phyloP scores from a whole-genome alignment of 1,140 invertebrate genomes.

The Procambarus clarkii region DNA sequence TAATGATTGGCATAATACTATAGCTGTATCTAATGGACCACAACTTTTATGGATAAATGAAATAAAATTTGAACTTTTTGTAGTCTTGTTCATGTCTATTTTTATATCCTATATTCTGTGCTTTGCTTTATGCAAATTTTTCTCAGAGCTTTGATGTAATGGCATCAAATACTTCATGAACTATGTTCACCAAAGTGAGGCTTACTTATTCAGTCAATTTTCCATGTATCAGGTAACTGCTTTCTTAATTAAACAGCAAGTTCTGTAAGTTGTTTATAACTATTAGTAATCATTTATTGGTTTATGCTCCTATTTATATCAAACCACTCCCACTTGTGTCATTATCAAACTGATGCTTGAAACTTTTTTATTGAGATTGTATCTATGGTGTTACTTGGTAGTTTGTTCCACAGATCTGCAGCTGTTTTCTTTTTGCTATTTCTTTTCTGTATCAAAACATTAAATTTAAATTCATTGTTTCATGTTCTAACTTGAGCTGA shows the following conservation, averaged over 20 bases:
- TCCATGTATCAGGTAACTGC: neutral
- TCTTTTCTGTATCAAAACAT: too few relatives aligned
- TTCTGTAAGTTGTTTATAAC: neutral
- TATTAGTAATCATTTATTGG: too few relatives aligned
- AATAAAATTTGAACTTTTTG: neutral
- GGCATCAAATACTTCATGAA: neutral
- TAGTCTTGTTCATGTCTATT: neutral
- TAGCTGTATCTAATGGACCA: neutral
- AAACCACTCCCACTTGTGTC: too few relatives aligned
- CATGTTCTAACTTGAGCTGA: too few relatives aligned
- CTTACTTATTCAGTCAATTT: neutral
- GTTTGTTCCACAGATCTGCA: too few relatives aligned
- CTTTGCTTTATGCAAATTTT: neutral
- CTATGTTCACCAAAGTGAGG: neutral
- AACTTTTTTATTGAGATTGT: too few relatives aligned
- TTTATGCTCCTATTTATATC: too few relatives aligned
- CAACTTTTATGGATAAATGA: conserved; percentile 2
- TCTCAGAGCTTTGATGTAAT: neutral
- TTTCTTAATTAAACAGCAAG: neutral
- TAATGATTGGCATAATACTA: conserved; percentile 3
- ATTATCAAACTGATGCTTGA: too few relatives aligned
- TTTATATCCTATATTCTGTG: neutral
- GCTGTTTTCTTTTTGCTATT: too few relatives aligned
- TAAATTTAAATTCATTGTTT: too few relatives aligned
- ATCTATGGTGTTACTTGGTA: too few relatives aligned